Evolutionary conservation across 1,140 invertebrate species (phyloP).

Genomic region (Meloidogyne chitwoodi): DNA sequence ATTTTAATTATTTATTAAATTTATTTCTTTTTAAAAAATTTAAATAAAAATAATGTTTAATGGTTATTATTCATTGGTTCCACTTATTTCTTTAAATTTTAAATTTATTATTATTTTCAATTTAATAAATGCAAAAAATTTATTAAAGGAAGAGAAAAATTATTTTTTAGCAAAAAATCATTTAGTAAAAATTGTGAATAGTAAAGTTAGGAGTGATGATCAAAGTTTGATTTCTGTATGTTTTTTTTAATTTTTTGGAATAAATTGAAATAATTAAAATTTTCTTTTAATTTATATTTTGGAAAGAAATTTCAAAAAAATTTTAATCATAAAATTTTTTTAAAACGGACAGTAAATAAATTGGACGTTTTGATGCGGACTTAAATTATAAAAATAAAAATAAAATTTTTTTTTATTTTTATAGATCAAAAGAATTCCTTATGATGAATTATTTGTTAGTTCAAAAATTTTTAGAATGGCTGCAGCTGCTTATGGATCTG

Average conservation of each 20-base stretch:
- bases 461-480: slow-evolving; percentile 33
- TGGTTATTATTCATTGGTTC: background rate
- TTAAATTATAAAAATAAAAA: too few species aligned
- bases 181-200: background rate
- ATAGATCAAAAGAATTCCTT: background rate
- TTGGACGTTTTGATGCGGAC: too few species aligned
- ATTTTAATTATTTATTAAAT: too few species aligned
- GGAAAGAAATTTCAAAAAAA: too few species aligned
- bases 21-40: background rate
- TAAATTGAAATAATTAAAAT: background rate
- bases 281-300: too few species aligned
- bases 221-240: background rate
- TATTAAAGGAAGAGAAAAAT: background rate
- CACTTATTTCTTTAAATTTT: background rate
- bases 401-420: too few species aligned
- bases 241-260: background rate
- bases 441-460: background rate
- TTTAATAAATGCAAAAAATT: background rate
- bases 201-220: background rate
- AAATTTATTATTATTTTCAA: background rate
- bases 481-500: slow-evolving; percentile 32
- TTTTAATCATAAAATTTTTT: too few species aligned
- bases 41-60: background rate
- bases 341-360: too few species aligned
- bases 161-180: background rate